A percentile compares a stretch with the other conserved stretches of the same genome.
Conservation (phyloP, 2,888 invertebrate species). For the Odontomyia ornata region DNA sequence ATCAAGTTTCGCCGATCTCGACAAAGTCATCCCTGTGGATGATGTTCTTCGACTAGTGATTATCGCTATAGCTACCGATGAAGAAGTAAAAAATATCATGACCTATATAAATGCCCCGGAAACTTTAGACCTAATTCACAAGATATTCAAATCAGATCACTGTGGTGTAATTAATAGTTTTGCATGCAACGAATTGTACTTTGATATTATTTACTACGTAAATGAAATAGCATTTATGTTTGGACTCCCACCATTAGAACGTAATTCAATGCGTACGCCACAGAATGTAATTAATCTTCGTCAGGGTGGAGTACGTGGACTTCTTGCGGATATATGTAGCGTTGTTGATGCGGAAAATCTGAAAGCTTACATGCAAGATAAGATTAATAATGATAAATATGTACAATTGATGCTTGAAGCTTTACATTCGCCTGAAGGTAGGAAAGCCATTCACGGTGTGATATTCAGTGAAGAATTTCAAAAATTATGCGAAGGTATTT, state of each 20-base stretch:
- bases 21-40: conserved; percentile 32
- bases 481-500: no score
- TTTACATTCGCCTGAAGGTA: no score
- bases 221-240: conserved; percentile 31
- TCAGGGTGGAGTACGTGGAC: conserved; percentile 30
- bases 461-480: no score
- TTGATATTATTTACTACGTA: conserved; percentile 45
- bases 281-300: not conserved
- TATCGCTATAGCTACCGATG: conserved; percentile 36
- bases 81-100: conserved; percentile 46
- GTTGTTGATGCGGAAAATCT: conserved; percentile 34
- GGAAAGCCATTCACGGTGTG: no score
- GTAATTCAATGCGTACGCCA: not conserved
- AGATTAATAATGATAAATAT: conserved; percentile 41
- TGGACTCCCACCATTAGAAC: conserved; percentile 39
- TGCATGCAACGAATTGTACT: conserved; percentile 30
- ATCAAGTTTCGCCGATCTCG: not conserved
- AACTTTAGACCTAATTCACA: not conserved
- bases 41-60: conserved; percentile 31
- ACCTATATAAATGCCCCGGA: conserved; percentile 34
- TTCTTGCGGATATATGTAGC: conserved; percentile 30
- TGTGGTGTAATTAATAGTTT: not conserved
- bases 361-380: conserved; percentile 23
- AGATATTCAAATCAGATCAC: conserved; percentile 6
- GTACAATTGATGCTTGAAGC: conserved; percentile 24